Evolutionary conservation across 2,113 vertebrate species (phyloP).

Genomic region (Corythoichthys haematopterus): DNA sequence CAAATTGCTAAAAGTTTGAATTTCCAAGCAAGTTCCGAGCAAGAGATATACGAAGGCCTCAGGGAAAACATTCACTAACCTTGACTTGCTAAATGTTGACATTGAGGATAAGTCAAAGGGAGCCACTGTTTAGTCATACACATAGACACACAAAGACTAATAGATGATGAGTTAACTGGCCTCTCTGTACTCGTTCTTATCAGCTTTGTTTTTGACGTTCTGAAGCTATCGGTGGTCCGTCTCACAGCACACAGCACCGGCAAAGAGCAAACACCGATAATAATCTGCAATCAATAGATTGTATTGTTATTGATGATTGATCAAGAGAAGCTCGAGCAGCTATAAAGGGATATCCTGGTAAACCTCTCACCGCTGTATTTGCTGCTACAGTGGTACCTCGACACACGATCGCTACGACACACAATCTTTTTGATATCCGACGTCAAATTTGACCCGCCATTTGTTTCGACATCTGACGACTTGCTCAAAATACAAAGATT

Average conservation of each 20-base stretch:
- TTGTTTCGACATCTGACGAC: too few species aligned
- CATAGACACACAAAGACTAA: conserved; percentile 39
- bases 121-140: conserved; percentile 42
- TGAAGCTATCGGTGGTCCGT: conserved; percentile 8
- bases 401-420: too few species aligned
- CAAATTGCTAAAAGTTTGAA: background rate
- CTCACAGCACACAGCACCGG: conserved; percentile 12
- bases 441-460: too few species aligned
- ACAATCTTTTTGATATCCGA: too few species aligned
- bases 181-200: conserved; percentile 48
- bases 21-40: background rate
- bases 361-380: conserved; percentile 33
- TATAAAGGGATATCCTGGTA: conserved; percentile 36
- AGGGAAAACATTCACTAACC: conserved; percentile 43
- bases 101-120: conserved; percentile 36
- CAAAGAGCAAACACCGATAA: conserved; percentile 46
- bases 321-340: conserved; percentile 34
- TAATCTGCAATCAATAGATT: conserved; percentile 39
- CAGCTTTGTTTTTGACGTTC: conserved; percentile 34
- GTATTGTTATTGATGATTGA: conserved; percentile 52
- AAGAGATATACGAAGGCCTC: conserved; percentile 14
- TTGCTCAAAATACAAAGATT: too few species aligned
- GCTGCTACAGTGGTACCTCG: conserved; percentile 8
- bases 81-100: conserved; percentile 62
- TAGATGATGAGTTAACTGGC: conserved; percentile 59